Evolutionary conservation across 2,113 vertebrate species (phyloP).

Genomic region (Apus apus): DNA sequence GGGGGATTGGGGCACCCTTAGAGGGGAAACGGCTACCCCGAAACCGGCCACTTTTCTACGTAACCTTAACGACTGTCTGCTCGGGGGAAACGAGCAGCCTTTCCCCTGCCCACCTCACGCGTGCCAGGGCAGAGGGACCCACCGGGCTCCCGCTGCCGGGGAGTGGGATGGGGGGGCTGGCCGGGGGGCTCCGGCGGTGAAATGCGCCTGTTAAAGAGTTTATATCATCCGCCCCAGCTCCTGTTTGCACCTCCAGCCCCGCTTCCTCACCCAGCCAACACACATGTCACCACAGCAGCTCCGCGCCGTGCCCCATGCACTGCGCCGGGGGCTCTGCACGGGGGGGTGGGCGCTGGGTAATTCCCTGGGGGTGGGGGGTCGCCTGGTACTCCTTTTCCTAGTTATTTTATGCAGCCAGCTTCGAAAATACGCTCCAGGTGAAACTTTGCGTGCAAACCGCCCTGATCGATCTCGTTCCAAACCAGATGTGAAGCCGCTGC

Average conservation of each 20-base stretch:
- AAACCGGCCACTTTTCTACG: background rate
- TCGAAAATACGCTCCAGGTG: background rate
- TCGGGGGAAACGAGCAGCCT: background rate
- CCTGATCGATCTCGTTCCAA: background rate
- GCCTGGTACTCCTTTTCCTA: background rate
- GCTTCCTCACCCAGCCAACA: background rate
- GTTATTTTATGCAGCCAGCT: background rate
- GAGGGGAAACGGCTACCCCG: fast-evolving
- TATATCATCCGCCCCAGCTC: background rate
- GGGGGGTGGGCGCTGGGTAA: too few relatives aligned
- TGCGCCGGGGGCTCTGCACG: background rate
- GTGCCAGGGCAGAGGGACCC: background rate
- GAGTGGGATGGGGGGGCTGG: too few relatives aligned
- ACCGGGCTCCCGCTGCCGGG: background rate
- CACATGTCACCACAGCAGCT: background rate
- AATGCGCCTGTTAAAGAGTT: fast-evolving
- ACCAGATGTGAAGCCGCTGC: background rate
- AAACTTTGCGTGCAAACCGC: background rate
- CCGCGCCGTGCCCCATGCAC: background rate
- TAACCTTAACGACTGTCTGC: fast-evolving
- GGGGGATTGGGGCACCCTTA: background rate
- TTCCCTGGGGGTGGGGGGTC: background rate
- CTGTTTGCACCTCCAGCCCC: background rate
- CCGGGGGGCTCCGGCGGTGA: background rate
- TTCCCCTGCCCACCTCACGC: background rate